These are phyloP conservation scores for Adoxophyes honmai DNA, from an alignment of 1,140 invertebrate genomes.

Conservation along the genomic window DNA sequence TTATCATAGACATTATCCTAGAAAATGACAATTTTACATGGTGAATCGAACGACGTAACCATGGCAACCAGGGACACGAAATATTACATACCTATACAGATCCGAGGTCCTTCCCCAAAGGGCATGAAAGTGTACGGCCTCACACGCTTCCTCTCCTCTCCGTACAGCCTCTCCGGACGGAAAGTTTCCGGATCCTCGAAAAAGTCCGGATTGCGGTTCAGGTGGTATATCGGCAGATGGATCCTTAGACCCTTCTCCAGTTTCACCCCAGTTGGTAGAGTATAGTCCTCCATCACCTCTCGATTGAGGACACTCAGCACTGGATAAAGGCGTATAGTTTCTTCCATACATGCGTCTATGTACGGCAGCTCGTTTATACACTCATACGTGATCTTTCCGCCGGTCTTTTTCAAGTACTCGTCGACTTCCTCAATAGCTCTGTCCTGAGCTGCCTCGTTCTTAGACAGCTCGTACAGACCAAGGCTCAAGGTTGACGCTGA, in stretches of 20 bases:
- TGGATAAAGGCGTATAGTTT: slow-evolving; percentile 55
- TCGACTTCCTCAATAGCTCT: slow-evolving; percentile 77
- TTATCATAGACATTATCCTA: too few relatives aligned
- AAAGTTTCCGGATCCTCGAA: slow-evolving; percentile 62
- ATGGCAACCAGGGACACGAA: too few relatives aligned
- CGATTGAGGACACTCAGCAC: slow-evolving; percentile 38
- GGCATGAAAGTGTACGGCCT: slow-evolving; percentile 67
- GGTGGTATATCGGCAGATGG: slow-evolving; percentile 37
- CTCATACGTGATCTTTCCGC: slow-evolving; percentile 59
- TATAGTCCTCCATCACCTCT: slow-evolving; percentile 50
- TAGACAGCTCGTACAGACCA: slow-evolving; percentile 77
- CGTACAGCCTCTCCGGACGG: slow-evolving; percentile 63
- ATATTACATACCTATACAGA: slow-evolving; percentile 74
- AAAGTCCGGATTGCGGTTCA: slow-evolving; percentile 37
- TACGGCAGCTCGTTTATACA: slow-evolving; percentile 58
- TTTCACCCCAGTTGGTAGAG: slow-evolving; percentile 45
- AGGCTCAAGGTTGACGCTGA: slow-evolving; percentile 73
- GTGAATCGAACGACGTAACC: too few relatives aligned
- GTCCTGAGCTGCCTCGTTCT: slow-evolving; percentile 77
- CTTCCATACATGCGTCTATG: slow-evolving; percentile 42
- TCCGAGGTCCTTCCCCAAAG: slow-evolving; percentile 78
- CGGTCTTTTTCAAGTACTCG: slow-evolving; percentile 43
- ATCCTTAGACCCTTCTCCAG: slow-evolving; percentile 36
- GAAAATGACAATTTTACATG: too few relatives aligned
- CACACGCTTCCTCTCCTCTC: slow-evolving; percentile 44